A percentile compares a stretch with the other conserved stretches of the same genome.
Conservation (phyloP, 2,113 vertebrate genomes). For the Gavialis gangeticus region DNA sequence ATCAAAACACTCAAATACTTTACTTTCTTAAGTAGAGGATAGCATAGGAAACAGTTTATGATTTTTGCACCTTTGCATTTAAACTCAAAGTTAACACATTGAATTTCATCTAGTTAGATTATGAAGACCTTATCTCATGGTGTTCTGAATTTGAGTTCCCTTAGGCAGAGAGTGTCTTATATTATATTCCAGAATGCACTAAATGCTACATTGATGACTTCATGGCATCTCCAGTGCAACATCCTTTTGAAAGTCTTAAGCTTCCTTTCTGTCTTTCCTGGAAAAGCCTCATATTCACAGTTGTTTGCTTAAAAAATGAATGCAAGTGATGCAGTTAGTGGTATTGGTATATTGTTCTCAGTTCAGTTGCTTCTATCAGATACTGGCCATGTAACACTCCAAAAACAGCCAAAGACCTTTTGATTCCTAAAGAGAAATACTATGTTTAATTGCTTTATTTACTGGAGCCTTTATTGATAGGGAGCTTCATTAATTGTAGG, state of each 20-base stretch:
- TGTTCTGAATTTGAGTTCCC: neutral
- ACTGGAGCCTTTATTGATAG: neutral
- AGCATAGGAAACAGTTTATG: neutral
- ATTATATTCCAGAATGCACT: neutral
- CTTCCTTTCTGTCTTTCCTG: neutral
- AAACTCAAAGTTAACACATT: neutral
- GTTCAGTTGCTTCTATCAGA: neutral
- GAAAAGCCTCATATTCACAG: slow-evolving; percentile 10
- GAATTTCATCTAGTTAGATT: neutral
- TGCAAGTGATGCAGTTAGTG: neutral
- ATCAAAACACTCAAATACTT: neutral
- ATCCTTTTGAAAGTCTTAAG: neutral
- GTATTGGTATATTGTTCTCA: slow-evolving; percentile 12
- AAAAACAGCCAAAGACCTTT: neutral
- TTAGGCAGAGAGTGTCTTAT: neutral
- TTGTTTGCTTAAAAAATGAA: slow-evolving; percentile 42
- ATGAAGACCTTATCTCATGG: neutral
- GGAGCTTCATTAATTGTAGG: neutral
- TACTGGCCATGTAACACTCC: slow-evolving; percentile 23
- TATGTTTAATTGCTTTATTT: neutral
- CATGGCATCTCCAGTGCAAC: neutral
- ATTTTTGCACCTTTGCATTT: neutral
- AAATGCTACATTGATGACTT: neutral
- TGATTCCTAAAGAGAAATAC: neutral
- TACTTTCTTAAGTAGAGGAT: neutral